phyloP scores from a whole-genome alignment of 2,888 invertebrate species.

The Epinotia nisella region DNA sequence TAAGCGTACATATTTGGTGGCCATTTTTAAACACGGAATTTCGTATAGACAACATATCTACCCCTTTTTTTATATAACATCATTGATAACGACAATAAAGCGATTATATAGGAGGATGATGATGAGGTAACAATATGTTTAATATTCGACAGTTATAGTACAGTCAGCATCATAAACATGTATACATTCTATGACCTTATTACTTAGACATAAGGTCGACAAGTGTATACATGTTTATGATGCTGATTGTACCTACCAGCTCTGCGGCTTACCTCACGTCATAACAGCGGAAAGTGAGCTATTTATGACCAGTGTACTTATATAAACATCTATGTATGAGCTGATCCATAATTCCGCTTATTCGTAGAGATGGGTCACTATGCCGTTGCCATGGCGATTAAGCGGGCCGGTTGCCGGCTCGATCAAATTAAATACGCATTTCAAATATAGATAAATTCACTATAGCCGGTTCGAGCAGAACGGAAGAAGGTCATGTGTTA shows the following conservation, averaged over 20 bases:
- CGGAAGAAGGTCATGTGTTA: neutral
- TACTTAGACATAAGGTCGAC: no score
- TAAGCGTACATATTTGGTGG: no score
- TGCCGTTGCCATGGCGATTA: constrained; percentile 56
- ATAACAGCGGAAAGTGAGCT: constrained; percentile 1
- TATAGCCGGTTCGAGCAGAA: neutral
- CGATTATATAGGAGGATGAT: no score
- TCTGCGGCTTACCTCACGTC: neutral
- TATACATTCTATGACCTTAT: no score
- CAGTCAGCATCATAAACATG: no score
- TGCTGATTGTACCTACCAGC: neutral
- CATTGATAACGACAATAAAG: no score
- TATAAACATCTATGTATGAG: neutral
- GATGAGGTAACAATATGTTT: neutral
- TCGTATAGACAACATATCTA: no score
- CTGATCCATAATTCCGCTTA: constrained; percentile 12
- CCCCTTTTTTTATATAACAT: no score
- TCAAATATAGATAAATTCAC: neutral
- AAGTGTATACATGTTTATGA: no score
- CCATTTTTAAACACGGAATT: no score
- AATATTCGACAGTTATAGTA: constrained; percentile 4
- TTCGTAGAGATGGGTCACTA: constrained; percentile 54
- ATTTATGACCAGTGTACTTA: constrained; percentile 5
- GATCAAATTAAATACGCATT: neutral
- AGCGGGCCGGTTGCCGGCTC: neutral